Conservation (phyloP, 1,140 invertebrate genomes). For the Anthonomus grandis region DNA sequence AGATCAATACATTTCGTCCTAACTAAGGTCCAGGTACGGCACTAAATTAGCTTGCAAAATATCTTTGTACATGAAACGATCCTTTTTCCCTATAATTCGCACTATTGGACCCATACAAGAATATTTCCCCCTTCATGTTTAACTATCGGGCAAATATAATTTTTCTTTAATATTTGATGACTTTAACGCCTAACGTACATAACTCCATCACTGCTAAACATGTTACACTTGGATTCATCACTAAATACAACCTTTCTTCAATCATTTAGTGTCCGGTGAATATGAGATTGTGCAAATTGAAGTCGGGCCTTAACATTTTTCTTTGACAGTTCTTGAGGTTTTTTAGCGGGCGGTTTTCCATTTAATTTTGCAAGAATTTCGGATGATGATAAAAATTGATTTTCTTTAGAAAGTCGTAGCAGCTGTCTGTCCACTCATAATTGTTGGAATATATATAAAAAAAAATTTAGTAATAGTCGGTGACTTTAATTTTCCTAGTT, state of each 20-base stretch:
- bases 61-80: too few species aligned
- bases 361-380: too few species aligned
- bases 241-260: neutral
- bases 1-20: too few species aligned
- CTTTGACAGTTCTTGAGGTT: neutral
- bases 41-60: too few species aligned
- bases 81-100: neutral
- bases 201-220: neutral
- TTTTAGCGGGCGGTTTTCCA: neutral
- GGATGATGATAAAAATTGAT: too few species aligned
- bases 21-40: too few species aligned
- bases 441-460: too few species aligned
- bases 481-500: too few species aligned
- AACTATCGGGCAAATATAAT: neutral
- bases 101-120: neutral
- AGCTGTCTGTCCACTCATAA: too few species aligned
- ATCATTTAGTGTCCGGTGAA: neutral
- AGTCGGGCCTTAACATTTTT: conserved; percentile 3
- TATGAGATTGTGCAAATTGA: neutral
- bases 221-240: conserved; percentile 1
- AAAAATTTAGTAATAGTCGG: too few species aligned
- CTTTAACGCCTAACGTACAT: neutral
- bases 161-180: neutral
- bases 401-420: too few species aligned
- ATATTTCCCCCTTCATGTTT: neutral